Evolutionary conservation across 2,888 invertebrate genomes (phyloP).

Genomic region (Neuroscelio doddi): DNA sequence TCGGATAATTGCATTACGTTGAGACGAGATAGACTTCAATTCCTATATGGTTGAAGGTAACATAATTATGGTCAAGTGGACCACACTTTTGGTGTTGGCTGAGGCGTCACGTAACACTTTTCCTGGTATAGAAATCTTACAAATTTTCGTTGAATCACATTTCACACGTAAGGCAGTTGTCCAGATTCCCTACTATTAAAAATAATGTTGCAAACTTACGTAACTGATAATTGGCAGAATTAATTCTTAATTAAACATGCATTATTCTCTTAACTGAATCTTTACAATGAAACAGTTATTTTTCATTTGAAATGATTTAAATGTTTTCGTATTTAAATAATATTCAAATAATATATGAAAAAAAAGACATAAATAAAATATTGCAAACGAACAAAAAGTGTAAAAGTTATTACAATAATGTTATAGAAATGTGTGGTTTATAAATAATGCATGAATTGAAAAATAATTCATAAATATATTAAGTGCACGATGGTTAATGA

Average conservation of each 20-base stretch:
- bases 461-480: constrained; percentile 16
- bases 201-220: constrained; percentile 3
- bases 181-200: constrained; percentile 8
- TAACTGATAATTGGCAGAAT: constrained; percentile 9
- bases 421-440: neutral
- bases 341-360: no score
- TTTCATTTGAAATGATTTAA: no score
- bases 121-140: constrained; percentile 4
- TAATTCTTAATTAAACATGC: no score
- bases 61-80: constrained; percentile 1
- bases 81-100: neutral
- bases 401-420: neutral
- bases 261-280: no score
- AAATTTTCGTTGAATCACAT: neutral
- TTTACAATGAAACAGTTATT: no score
- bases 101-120: constrained; percentile 4
- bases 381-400: constrained; percentile 3
- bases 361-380: constrained; percentile 6
- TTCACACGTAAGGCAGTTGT: neutral
- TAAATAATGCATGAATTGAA: constrained; percentile 18
- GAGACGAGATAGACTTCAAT: no score
- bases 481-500: constrained; percentile 27
- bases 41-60: no score
- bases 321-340: no score
- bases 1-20: no score